These are phyloP conservation scores for Hydrolagus affinis DNA, from an alignment of 2,113 vertebrate genomes.

Conservation along the genomic window DNA sequence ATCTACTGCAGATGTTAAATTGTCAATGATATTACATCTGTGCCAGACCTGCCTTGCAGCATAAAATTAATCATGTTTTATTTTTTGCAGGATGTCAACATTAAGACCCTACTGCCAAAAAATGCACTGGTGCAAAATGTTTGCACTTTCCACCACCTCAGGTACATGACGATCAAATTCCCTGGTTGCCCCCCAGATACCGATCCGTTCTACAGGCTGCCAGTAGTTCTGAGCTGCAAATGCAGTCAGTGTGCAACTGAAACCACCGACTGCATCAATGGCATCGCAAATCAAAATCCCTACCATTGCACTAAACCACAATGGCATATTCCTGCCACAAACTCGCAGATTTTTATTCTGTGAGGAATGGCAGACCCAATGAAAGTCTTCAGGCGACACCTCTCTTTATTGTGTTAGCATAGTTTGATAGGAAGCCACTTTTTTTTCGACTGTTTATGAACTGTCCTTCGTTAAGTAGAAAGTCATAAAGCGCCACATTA, in stretches of 20 bases:
- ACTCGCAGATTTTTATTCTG: neutral
- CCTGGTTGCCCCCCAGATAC: neutral
- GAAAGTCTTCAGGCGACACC: too few species aligned
- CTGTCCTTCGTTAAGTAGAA: too few species aligned
- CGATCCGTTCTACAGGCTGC: conserved; percentile 3
- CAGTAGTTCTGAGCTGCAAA: neutral
- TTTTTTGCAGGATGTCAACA: conserved; percentile 17
- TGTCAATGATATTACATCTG: too few species aligned
- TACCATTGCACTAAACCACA: neutral
- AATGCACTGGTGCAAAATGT: neutral
- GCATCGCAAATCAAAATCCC: neutral
- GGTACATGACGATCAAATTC: neutral
- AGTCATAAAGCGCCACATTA: too few species aligned
- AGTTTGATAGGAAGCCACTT: too few species aligned
- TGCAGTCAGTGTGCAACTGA: conserved; percentile 9
- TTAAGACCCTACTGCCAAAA: conserved; percentile 4
- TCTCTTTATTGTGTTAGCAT: too few species aligned
- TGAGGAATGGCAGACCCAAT: neutral
- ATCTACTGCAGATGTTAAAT: too few species aligned
- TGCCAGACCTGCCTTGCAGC: neutral
- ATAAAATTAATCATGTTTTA: neutral
- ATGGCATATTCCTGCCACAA: neutral
- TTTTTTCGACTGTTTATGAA: too few species aligned
- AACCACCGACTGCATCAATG: neutral
- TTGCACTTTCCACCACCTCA: conserved; percentile 1